These are phyloP conservation scores for Sitta carolinensis DNA, from an alignment of 2,797 vertebrate species.

Conservation along the genomic window DNA sequence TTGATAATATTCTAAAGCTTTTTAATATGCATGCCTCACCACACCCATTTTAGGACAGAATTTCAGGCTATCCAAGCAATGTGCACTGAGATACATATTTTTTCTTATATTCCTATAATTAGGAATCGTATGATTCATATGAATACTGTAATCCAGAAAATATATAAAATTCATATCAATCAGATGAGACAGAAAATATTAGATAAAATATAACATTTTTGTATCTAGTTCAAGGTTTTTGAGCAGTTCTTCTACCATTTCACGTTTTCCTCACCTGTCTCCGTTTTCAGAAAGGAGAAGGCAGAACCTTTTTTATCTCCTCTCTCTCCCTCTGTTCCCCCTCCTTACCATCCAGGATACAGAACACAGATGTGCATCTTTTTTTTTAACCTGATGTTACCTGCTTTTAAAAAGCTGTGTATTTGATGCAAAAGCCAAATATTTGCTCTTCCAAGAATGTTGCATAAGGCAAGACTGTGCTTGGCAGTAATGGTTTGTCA, in stretches of 20 bases:
- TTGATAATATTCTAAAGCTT: neutral
- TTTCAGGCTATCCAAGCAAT: neutral
- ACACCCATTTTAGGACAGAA: neutral
- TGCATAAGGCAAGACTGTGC: neutral
- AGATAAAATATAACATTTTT: neutral
- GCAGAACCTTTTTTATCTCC: neutral
- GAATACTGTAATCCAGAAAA: neutral
- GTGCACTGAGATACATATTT: neutral
- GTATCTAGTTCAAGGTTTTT: neutral
- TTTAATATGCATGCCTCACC: neutral
- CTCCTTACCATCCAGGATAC: neutral
- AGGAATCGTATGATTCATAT: neutral
- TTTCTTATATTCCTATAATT: neutral
- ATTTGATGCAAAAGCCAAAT: neutral
- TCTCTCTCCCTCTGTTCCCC: rapidly evolving
- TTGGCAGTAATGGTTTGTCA: neutral
- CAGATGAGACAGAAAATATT: neutral
- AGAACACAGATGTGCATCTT: neutral
- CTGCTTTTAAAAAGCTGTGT: neutral
- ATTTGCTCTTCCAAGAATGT: neutral
- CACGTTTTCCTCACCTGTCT: neutral
- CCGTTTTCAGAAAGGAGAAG: neutral
- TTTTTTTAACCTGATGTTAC: neutral
- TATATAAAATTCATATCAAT: neutral
- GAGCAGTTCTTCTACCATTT: neutral